Conservation (phyloP, 2,888 invertebrate genomes). For the Azorinus chamasolen region DNA sequence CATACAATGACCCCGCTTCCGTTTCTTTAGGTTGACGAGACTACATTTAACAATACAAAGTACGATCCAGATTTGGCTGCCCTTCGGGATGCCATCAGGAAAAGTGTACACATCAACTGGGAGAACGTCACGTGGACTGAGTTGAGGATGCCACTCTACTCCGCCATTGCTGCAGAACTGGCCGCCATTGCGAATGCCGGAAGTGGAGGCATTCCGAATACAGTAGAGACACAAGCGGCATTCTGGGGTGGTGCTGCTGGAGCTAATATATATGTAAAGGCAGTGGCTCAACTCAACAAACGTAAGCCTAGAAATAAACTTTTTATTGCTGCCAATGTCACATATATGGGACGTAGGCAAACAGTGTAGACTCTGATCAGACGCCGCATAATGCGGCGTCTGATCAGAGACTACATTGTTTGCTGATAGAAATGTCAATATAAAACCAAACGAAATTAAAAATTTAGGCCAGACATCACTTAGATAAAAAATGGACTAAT, state of each 20-base stretch:
- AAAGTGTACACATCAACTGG: conserved; percentile 69
- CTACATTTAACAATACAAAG: conserved; percentile 45
- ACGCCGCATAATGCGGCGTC: no score
- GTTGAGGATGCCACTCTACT: conserved; percentile 71
- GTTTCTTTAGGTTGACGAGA: conserved; percentile 50
- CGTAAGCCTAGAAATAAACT: neutral
- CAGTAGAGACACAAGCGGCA: conserved; percentile 42
- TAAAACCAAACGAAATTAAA: no score
- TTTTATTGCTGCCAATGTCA: no score
- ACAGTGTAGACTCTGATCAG: no score
- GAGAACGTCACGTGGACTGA: conserved; percentile 63
- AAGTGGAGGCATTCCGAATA: conserved; percentile 31
- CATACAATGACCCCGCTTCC: no score
- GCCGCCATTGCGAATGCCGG: conserved; percentile 19
- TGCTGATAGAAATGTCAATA: no score
- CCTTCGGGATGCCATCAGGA: conserved; percentile 38
- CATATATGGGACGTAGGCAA: no score
- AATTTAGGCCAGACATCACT: no score
- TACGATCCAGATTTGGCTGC: conserved; percentile 11
- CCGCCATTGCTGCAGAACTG: conserved; percentile 71
- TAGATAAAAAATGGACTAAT: no score
- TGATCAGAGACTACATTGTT: no score
- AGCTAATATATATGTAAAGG: neutral
- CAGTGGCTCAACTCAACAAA: neutral
- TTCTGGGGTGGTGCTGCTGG: conserved; percentile 30